phyloP scores from a whole-genome alignment of 2,113 vertebrate species.

The Amblyopsis rosae region DNA sequence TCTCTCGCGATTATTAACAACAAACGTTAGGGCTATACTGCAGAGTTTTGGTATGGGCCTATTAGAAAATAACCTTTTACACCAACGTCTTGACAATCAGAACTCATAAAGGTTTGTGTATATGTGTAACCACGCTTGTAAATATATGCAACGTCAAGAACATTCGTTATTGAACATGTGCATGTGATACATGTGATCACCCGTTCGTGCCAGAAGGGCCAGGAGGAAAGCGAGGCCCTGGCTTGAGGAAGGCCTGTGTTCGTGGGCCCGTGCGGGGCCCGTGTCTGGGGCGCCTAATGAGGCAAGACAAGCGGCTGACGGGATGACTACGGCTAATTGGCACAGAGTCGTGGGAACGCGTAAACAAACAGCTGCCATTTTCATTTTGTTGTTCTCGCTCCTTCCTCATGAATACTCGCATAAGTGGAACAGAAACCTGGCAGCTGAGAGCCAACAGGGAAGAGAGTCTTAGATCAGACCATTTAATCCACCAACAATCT shows the following conservation, averaged over 20 bases:
- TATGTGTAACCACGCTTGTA: neutral
- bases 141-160: no score
- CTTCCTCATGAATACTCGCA: constrained; percentile 69
- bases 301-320: constrained; percentile 76
- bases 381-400: constrained; percentile 68
- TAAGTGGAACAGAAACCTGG: constrained; percentile 67
- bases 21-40: neutral
- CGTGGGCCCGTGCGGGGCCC: constrained; percentile 31
- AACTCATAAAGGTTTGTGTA: neutral
- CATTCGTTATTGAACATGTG: no score
- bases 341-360: constrained; percentile 80
- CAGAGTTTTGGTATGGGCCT: neutral
- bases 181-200: neutral
- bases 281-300: constrained; percentile 76
- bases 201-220: constrained; percentile 10
- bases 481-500: constrained; percentile 55
- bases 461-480: constrained; percentile 60
- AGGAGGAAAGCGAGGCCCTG: constrained; percentile 7
- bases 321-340: constrained; percentile 77
- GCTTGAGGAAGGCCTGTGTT: constrained; percentile 12
- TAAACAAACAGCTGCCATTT: constrained; percentile 83
- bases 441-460: constrained; percentile 64
- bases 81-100: neutral
- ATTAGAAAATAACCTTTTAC: neutral
- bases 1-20: no score